Percentiles rank a stretch among this genome's conserved stretches.
phyloP scores from a whole-genome alignment of 1,140 invertebrate species.

The Drosophila takahashii region DNA sequence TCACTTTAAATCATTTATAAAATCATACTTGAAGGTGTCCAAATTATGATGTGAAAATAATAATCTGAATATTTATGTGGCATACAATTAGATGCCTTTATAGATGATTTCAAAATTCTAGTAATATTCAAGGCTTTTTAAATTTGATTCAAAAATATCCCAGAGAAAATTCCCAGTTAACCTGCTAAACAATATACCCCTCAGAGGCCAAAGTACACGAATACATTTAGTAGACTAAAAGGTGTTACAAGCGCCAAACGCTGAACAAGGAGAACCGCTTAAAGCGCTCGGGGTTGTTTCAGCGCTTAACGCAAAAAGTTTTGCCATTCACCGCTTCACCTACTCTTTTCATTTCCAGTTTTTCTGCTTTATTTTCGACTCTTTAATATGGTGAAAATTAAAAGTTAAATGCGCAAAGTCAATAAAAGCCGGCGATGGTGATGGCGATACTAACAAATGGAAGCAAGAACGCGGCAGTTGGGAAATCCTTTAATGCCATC shows the following conservation, averaged over 20 bases:
- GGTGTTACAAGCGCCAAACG: conserved; percentile 57
- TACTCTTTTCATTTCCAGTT: neutral
- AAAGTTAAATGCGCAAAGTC: conserved; percentile 78
- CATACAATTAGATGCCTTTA: too few species aligned
- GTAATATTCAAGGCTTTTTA: neutral
- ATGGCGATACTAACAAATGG: conserved; percentile 61
- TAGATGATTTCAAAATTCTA: neutral
- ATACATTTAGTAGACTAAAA: conserved; percentile 31
- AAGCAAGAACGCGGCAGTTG: conserved; percentile 31
- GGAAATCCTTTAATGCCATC: conserved; percentile 74
- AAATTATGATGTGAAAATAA: too few species aligned
- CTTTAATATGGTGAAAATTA: conserved; percentile 64
- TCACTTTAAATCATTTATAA: too few species aligned
- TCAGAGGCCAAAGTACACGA: neutral
- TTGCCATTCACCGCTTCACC: conserved; percentile 8
- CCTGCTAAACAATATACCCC: neutral
- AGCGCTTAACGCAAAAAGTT: conserved; percentile 54
- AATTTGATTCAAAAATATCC: too few species aligned
- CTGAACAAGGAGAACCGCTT: conserved; percentile 29
- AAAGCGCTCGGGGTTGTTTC: conserved; percentile 53
- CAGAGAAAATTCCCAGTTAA: neutral
- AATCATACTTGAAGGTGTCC: too few species aligned
- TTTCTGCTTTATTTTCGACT: neutral
- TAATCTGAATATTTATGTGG: too few species aligned
- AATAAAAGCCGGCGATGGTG: conserved; percentile 66